Evolutionary conservation across 2,797 vertebrate genomes (phyloP).

Genomic region (Zenarchopterus dispar): DNA sequence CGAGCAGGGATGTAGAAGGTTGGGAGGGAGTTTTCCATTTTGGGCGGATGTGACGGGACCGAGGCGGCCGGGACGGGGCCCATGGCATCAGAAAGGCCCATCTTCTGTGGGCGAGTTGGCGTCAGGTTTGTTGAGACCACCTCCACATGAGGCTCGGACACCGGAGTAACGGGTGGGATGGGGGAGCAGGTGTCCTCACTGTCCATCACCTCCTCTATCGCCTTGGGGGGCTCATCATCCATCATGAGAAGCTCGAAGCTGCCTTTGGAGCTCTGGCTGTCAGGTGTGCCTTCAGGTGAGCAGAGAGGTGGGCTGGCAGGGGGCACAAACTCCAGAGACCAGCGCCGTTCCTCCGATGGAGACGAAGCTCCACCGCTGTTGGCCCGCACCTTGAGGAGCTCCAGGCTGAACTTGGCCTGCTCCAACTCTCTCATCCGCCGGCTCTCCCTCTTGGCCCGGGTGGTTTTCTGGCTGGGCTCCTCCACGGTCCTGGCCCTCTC

Average conservation of each 20-base stretch:
- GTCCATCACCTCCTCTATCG: slow-evolving; percentile 61
- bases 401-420: slow-evolving; percentile 96
- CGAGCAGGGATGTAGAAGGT: slow-evolving; percentile 90
- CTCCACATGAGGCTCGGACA: slow-evolving; percentile 20
- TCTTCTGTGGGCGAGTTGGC: slow-evolving; percentile 28
- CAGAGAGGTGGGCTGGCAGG: slow-evolving; percentile 66
- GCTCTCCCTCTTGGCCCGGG: slow-evolving; percentile 94
- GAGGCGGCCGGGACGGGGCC: slow-evolving; percentile 2
- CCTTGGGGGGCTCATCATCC: slow-evolving; percentile 83
- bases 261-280: slow-evolving; percentile 93
- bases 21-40: slow-evolving; percentile 83
- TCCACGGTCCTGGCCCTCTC: slow-evolving; percentile 81
- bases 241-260: slow-evolving; percentile 90
- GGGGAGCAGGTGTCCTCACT: slow-evolving; percentile 68
- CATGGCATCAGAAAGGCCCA: slow-evolving; percentile 20
- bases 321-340: slow-evolving; percentile 84
- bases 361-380: slow-evolving; percentile 82
- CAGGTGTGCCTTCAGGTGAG: slow-evolving; percentile 89
- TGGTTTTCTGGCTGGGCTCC: slow-evolving; percentile 90
- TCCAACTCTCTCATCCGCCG: slow-evolving; percentile 95
- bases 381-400: slow-evolving; percentile 94
- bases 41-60: slow-evolving; percentile 58
- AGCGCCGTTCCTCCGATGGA: slow-evolving; percentile 87
- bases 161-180: slow-evolving; percentile 11
- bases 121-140: slow-evolving; percentile 43